These are phyloP conservation scores for Pelmatolapia mariae DNA, from an alignment of 2,113 vertebrate genomes.

Conservation along the genomic window DNA sequence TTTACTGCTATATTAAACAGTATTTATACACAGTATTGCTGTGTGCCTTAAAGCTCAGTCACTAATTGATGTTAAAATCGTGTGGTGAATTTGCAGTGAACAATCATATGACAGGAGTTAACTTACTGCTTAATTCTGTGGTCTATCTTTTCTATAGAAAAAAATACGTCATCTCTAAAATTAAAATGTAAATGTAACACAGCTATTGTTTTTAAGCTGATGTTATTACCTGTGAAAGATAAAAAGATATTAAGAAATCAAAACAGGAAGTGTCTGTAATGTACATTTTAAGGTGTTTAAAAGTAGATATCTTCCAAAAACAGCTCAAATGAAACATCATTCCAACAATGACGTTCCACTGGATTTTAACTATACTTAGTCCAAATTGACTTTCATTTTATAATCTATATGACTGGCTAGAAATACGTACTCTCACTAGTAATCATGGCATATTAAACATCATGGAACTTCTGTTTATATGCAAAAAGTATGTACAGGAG, in stretches of 20 bases:
- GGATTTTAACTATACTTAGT: background rate
- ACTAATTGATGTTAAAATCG: background rate
- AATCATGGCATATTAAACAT: background rate
- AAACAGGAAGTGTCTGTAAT: background rate
- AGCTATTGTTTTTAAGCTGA: background rate
- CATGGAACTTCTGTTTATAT: background rate
- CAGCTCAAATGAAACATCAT: background rate
- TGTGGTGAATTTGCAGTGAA: background rate
- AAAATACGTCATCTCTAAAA: accelerated
- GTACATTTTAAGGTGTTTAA: background rate
- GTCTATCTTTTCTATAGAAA: background rate
- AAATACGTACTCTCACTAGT: background rate
- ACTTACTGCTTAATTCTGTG: background rate
- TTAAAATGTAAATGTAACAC: background rate
- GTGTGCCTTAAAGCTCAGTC: background rate
- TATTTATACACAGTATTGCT: background rate
- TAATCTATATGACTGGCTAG: background rate
- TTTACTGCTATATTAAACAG: background rate
- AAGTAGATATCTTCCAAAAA: background rate
- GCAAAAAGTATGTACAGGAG: background rate
- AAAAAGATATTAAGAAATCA: background rate
- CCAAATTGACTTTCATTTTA: background rate
- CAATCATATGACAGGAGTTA: background rate
- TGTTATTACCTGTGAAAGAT: accelerated
- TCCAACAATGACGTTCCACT: background rate